A percentile compares a stretch with the other conserved stretches of the same genome.
Conservation (phyloP, 1,140 invertebrate genomes). For the Zaprionus davidi region DNA sequence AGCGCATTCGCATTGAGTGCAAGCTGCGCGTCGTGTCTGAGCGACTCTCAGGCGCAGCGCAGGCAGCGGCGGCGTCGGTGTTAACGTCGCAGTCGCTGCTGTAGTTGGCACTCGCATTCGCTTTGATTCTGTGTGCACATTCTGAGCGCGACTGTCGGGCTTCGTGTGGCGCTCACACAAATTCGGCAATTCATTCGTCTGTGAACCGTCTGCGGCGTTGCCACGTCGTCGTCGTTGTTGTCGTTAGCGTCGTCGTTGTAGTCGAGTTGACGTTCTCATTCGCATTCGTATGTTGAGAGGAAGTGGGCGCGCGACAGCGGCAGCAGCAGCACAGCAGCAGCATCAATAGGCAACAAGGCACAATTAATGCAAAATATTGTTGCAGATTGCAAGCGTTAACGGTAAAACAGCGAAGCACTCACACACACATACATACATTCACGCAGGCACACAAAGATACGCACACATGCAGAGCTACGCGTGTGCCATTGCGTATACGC, state of each 20-base stretch:
- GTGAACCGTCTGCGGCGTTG: constrained; percentile 70
- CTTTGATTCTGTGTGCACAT: constrained; percentile 42
- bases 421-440: not conserved
- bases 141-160: constrained; percentile 63
- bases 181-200: constrained; percentile 79
- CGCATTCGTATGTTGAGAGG: constrained; percentile 72
- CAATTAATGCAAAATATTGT: constrained; percentile 59
- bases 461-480: constrained; percentile 27
- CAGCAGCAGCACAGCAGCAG: constrained; percentile 24
- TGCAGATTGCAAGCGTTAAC: constrained; percentile 61
- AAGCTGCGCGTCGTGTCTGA: constrained; percentile 62
- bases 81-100: too few relatives aligned
- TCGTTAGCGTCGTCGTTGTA: constrained; percentile 16
- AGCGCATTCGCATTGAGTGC: constrained; percentile 59
- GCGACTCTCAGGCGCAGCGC: constrained; percentile 46
- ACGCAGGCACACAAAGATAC: not conserved
- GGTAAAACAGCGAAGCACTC: constrained; percentile 36
- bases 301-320: constrained; percentile 65
- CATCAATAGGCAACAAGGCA: constrained; percentile 9
- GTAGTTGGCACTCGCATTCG: constrained; percentile 13
- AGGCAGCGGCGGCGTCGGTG: not conserved
- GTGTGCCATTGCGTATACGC: constrained; percentile 79
- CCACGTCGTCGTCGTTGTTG: constrained; percentile 54
- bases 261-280: constrained; percentile 52
- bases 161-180: constrained; percentile 75